These are phyloP conservation scores for Diabrotica balteata DNA, from an alignment of 2,888 invertebrate genomes.

Conservation along the genomic window DNA sequence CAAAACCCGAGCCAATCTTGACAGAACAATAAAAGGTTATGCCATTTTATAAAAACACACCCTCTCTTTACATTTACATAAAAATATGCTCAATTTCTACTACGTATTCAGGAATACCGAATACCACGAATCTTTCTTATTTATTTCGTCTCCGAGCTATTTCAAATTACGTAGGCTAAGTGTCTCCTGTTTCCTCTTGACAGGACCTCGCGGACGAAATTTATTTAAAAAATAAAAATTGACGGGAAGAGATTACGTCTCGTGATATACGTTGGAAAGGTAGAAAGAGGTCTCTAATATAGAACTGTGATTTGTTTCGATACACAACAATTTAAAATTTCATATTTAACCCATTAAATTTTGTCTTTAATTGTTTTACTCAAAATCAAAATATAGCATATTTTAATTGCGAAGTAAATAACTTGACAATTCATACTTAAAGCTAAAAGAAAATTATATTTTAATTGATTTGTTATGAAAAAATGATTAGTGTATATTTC, in stretches of 20 bases:
- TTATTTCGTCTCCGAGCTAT: slow-evolving; percentile 31
- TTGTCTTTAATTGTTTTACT: too few relatives aligned
- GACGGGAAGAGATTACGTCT: neutral
- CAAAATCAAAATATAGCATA: too few relatives aligned
- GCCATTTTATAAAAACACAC: slow-evolving; percentile 41
- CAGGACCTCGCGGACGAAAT: slow-evolving; percentile 1
- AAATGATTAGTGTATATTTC: too few relatives aligned
- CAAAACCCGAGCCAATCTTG: neutral
- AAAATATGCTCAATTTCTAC: slow-evolving; percentile 40
- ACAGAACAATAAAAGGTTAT: slow-evolving; percentile 43
- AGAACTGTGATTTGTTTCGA: too few relatives aligned
- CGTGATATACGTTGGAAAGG: too few relatives aligned
- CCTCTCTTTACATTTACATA: slow-evolving; percentile 36
- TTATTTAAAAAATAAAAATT: neutral
- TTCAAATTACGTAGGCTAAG: slow-evolving; percentile 24
- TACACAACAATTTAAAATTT: too few relatives aligned
- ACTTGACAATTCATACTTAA: too few relatives aligned
- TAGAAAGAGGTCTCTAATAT: too few relatives aligned
- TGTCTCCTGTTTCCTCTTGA: slow-evolving; percentile 13
- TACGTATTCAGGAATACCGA: slow-evolving; percentile 36
- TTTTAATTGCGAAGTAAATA: too few relatives aligned
- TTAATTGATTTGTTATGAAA: too few relatives aligned
- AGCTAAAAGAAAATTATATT: too few relatives aligned
- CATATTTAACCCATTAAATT: too few relatives aligned
- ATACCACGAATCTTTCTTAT: slow-evolving; percentile 27